Base-by-base conservation (phyloP, 2,113 vertebrate species). In the Carassius gibelio region DNA sequence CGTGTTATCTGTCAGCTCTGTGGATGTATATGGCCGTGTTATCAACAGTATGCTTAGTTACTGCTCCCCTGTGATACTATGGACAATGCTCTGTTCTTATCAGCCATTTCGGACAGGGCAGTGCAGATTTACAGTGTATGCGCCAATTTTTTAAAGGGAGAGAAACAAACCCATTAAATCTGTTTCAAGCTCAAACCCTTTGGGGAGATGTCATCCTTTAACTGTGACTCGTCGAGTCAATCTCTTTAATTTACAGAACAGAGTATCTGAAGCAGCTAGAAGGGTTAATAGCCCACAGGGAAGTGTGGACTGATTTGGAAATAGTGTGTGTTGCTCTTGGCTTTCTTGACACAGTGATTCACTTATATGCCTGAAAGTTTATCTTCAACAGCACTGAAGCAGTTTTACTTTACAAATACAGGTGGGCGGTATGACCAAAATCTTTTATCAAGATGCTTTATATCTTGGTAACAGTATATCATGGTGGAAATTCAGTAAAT, bases 121-220 rank as follows among this genome's bases (percentile, higher is more conserved):
- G 71, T 19, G 74, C 85, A 84, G 88, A 88, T 88, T 88, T 88
- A 88, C 36, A n/a, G 81, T 38, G 64, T 84, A 42, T 82, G 82
- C n/a, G n/a, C 57, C 81, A 75, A 57, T 87, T 84, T 87, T 87
- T 83, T 84, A 84, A 57, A 71, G 66, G 64, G 71, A 55, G 42
- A 82, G 64, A 82, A 82, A n/a, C 80, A 52, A 82, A 71, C 15
- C 26, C 80, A 68, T 82, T 82, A 81, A 81, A 64, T 42, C 80
- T 71, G 64, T 34, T 82, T 82, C 55, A 82, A 66, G 76, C n/a
- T 66, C 78, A 81, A 66, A 23, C n/a, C 59, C 59, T 81, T 81
- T 30, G 14, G 59, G 78, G 59, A 81, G 78, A 81, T 66, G 78
- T 81, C 78, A 81, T 81, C 59, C 78, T 81, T 81, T 81, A 81